Conservation (phyloP, 2,113 vertebrate species). For the Trematomus loennbergii region DNA sequence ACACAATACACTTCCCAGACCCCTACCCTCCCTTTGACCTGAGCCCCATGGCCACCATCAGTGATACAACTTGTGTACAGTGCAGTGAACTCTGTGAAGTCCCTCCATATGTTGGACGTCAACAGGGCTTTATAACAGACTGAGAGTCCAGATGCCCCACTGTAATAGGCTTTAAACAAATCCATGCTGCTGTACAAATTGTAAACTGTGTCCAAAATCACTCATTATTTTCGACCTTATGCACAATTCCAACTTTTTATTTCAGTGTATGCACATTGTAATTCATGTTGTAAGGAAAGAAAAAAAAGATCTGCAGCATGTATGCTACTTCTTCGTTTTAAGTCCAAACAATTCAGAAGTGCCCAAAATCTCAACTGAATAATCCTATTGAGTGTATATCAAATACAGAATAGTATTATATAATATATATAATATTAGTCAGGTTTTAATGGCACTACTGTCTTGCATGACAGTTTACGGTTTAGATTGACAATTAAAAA, state of each 20-base stretch:
- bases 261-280: not conserved
- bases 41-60: slow-evolving; percentile 60
- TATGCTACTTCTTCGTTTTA: not conserved
- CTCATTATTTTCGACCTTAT: not conserved
- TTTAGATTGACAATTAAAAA: not conserved
- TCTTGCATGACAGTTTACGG: not conserved
- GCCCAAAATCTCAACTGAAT: not conserved
- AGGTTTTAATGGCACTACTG: not conserved
- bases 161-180: slow-evolving; percentile 28
- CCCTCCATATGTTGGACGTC: slow-evolving; percentile 44
- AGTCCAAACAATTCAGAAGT: not conserved
- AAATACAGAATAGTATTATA: no score
- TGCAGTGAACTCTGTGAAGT: slow-evolving; percentile 35
- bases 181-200: not conserved
- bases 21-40: slow-evolving; percentile 79
- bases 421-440: no score
- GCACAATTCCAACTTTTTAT: not conserved
- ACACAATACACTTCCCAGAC: slow-evolving; percentile 80
- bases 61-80: slow-evolving; percentile 62
- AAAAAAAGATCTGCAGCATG: not conserved
- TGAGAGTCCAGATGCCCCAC: slow-evolving; percentile 41
- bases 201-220: not conserved
- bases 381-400: not conserved
- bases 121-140: slow-evolving; percentile 36
- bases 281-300: not conserved